Evolutionary conservation across 92 coral and sea anemone genomes (phyloP).

Genomic region (Zoanthus solanderi): DNA sequence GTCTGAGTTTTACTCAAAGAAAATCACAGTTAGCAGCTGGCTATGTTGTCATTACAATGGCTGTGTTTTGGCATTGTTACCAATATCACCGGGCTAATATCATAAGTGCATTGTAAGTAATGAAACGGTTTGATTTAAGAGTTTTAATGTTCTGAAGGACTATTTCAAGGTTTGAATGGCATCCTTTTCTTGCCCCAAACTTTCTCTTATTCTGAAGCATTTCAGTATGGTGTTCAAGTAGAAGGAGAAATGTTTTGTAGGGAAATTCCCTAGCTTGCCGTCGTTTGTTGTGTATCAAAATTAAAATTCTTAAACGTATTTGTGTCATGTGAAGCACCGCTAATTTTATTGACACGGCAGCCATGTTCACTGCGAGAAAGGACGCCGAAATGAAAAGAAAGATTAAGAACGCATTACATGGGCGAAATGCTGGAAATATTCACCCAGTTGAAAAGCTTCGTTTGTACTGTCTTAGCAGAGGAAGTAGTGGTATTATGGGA

Average conservation of each 20-base stretch:
- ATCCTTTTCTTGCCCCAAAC: neutral
- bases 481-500: constrained; percentile 89
- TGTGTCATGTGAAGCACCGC: neutral
- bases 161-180: neutral
- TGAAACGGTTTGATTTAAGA: neutral
- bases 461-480: constrained; percentile 82
- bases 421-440: constrained; percentile 29
- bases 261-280: neutral
- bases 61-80: constrained; percentile 3
- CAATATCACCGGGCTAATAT: neutral
- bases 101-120: neutral
- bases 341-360: neutral
- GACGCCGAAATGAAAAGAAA: constrained; percentile 81
- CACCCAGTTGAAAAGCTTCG: constrained; percentile 80
- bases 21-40: neutral
- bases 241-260: neutral
- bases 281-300: neutral
- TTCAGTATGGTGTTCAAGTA: neutral
- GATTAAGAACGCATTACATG: constrained; percentile 56
- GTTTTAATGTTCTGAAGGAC: neutral
- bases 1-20: neutral
- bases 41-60: neutral
- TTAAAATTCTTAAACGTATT: neutral
- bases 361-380: constrained; percentile 85
- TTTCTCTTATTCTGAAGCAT: neutral